Base-by-base conservation (phyloP, 35 echinoderm and acorn worm genomes). In the Apostichopus californicus region DNA sequence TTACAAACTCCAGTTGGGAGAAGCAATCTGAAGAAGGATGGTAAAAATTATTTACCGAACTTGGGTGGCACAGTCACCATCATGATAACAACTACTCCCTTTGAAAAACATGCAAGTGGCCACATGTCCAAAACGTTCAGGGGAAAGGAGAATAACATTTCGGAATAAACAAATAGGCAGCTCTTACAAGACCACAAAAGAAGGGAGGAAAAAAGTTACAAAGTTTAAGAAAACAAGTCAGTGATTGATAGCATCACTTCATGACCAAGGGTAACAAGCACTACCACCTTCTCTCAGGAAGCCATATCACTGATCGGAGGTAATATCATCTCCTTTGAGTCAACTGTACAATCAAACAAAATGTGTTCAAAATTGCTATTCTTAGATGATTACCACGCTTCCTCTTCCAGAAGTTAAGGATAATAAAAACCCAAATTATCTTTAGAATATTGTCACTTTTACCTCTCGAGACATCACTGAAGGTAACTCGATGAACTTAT, bases 31-130 rank as follows among this genome's bases (percentile, higher is more conserved):
- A 68, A 10, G 3, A 68, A 68, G 64, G 2, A 68, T 11, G 3
- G 64, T 68, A 68, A 68, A 68, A 68, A 68, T 68, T 68, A 68
- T 68, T 68, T 68, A 68, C 64, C 64, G 18, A 68, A 68, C 64
- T 18, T 68, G 64, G 64, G 64, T 68, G 64, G 64, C 64, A 68
- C 18, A 4, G 64, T 14, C 64, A 14, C 63, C 64, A 18, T 18
- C 64, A 68, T 18, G 18, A 68, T 68, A 18, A 68, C 64, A 68
- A 18, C 64, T 68, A 17, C 9, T 46, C 34, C 34, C 34, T 46
- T 68, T 68, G 8, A 18, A 68, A 68, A 68, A 68, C 64, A 68
- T 18, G 64, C 18, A 68, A 68, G 64, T 68, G 64, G 64, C 64
- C 64, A 46, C 64, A 68, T 68, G 18, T 68, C 11, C 11, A 11